phyloP scores from a whole-genome alignment of 2,888 invertebrate species.

The Polymixis flavicincta region DNA sequence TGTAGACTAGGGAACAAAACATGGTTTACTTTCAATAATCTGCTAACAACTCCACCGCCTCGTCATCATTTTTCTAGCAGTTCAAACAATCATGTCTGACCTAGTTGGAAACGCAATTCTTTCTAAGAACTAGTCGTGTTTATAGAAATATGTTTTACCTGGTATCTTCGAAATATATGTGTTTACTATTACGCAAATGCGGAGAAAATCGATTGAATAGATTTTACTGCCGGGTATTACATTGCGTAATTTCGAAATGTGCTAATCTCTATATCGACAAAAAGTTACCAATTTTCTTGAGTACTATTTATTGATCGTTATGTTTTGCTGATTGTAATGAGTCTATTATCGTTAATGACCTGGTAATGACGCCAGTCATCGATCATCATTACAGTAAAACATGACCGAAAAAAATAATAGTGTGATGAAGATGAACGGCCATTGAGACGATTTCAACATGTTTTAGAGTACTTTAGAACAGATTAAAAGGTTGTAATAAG shows the following conservation, averaged over 20 bases:
- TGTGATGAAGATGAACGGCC: slow-evolving; percentile 2
- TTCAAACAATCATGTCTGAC: slow-evolving; percentile 26
- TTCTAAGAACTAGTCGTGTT: slow-evolving; percentile 30
- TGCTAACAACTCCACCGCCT: slow-evolving; percentile 6
- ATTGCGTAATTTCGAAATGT: not conserved
- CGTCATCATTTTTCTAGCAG: slow-evolving; percentile 50
- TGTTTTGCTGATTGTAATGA: slow-evolving; percentile 45
- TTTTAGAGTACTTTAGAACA: slow-evolving; percentile 5
- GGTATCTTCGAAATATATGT: not conserved
- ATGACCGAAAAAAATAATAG: slow-evolving; percentile 10
- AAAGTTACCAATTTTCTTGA: slow-evolving; percentile 34
- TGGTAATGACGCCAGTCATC: slow-evolving; percentile 36
- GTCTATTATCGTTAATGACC: slow-evolving; percentile 34
- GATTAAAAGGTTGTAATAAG: no score
- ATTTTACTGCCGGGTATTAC: not conserved
- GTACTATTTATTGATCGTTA: slow-evolving; percentile 6
- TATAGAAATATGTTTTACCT: slow-evolving; percentile 7
- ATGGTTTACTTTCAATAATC: slow-evolving; percentile 22
- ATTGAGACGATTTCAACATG: not conserved
- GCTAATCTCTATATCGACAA: slow-evolving; percentile 20
- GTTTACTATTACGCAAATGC: slow-evolving; percentile 1
- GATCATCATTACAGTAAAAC: slow-evolving; percentile 10
- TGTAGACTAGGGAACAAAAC: slow-evolving; percentile 25
- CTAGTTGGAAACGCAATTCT: slow-evolving; percentile 18
- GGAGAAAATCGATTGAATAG: not conserved